Percentiles rank a stretch among this genome's conserved stretches.
Evolutionary conservation across 2,888 invertebrate species (phyloP).

Genomic region (Drosophila sordidula): DNA sequence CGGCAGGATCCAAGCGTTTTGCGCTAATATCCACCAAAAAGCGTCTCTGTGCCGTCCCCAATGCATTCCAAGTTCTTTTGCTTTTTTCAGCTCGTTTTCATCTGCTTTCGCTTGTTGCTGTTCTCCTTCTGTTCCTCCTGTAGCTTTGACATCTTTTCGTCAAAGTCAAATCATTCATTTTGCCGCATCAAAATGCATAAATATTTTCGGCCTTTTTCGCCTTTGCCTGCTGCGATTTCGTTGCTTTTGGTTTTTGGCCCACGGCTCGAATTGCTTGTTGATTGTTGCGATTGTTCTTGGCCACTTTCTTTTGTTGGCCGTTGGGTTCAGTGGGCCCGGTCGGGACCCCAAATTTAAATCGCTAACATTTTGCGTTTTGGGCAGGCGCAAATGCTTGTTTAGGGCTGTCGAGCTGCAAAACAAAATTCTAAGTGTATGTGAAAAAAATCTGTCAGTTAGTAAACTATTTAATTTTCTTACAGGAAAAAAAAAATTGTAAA

Average conservation of each 20-base stretch:
- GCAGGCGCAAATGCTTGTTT: slow-evolving; percentile 33
- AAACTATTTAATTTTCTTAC: too few relatives aligned
- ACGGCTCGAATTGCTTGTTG: slow-evolving; percentile 71
- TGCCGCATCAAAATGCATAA: slow-evolving; percentile 83
- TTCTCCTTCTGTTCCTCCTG: slow-evolving; percentile 10
- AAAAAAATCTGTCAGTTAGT: too few relatives aligned
- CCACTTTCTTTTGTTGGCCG: slow-evolving; percentile 10
- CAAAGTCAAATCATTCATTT: slow-evolving; percentile 84
- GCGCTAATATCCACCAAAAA: slow-evolving; percentile 79
- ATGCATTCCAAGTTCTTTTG: slow-evolving; percentile 55
- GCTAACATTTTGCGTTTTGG: slow-evolving; percentile 29
- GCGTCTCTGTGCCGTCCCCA: slow-evolving; percentile 58
- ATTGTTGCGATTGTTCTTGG: slow-evolving; percentile 68
- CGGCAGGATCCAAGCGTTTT: slow-evolving; percentile 81
- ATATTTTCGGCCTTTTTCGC: slow-evolving; percentile 56
- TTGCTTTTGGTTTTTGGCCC: slow-evolving; percentile 19
- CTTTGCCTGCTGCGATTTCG: slow-evolving; percentile 11
- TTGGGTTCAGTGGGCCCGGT: too few relatives aligned
- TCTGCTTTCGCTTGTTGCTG: slow-evolving; percentile 15
- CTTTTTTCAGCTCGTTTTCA: slow-evolving; percentile 5
- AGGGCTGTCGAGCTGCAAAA: slow-evolving; percentile 42
- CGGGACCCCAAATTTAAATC: slow-evolving; percentile 61
- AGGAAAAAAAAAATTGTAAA: not conserved
- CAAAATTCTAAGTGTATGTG: too few relatives aligned
- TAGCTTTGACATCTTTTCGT: slow-evolving; percentile 82